Evolutionary conservation across 2,797 vertebrate genomes (phyloP).

Genomic region (Cryptoprocta ferox): DNA sequence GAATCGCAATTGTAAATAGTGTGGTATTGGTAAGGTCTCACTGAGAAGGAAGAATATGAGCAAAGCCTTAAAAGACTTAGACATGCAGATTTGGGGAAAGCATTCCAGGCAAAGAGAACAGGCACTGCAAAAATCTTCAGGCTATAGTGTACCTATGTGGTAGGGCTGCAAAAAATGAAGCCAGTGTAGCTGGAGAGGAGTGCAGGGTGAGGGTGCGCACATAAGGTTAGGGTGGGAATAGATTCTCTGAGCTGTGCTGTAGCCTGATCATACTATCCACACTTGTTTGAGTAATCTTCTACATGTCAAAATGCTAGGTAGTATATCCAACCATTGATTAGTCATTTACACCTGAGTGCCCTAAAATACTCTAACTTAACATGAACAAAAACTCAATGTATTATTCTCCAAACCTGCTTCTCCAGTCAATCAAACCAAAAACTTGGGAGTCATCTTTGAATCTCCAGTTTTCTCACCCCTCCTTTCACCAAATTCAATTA

Average conservation of each 20-base stretch:
- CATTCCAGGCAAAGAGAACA: not conserved
- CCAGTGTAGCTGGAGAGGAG: not conserved
- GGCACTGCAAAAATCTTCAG: not conserved
- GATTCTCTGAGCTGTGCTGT: not conserved
- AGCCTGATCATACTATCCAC: not conserved
- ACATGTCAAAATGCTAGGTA: not conserved
- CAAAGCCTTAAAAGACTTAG: not conserved
- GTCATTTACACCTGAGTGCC: not conserved
- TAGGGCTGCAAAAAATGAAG: not conserved
- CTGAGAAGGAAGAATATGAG: not conserved
- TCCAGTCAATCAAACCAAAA: not conserved
- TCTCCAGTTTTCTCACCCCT: not conserved
- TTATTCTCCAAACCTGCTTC: not conserved
- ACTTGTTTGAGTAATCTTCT: not conserved
- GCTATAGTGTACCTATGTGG: not conserved
- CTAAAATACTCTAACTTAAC: not conserved
- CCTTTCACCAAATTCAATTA: not conserved
- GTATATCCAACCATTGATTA: not conserved
- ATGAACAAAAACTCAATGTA: not conserved
- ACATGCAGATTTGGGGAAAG: not conserved
- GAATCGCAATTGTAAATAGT: not conserved
- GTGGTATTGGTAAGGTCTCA: not conserved
- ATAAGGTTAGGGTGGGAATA: not conserved
- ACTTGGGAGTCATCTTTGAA: not conserved
- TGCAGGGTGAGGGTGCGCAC: rapidly evolving